Evolutionary conservation across 2,797 vertebrate species (phyloP).

Genomic region (Schizopygopsis malacanthus): DNA sequence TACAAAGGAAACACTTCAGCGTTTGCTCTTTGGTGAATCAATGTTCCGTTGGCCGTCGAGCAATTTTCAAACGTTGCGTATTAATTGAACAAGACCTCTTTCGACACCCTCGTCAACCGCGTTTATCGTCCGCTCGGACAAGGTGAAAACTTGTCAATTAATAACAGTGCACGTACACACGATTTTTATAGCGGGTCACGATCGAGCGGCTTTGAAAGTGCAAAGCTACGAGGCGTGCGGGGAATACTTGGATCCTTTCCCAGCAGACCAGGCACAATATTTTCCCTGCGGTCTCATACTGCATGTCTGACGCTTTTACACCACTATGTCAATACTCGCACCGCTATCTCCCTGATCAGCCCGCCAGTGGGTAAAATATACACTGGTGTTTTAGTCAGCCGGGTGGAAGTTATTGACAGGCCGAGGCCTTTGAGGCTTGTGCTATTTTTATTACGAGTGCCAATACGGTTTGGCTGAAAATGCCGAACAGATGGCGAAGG

Average conservation of each 20-base stretch:
- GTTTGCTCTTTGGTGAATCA: constrained; percentile 53
- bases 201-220: constrained; percentile 37
- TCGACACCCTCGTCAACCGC: constrained; percentile 43
- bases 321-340: constrained; percentile 68
- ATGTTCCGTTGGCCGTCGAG: constrained; percentile 50
- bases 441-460: constrained; percentile 70
- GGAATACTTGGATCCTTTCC: constrained; percentile 64
- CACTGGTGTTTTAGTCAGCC: constrained; percentile 54
- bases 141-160: constrained; percentile 52
- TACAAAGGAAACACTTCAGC: constrained; percentile 57
- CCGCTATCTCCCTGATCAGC: constrained; percentile 61
- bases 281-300: constrained; percentile 72
- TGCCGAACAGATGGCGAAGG: constrained; percentile 80
- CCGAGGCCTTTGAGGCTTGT: constrained; percentile 63
- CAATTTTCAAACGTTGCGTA: background rate
- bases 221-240: constrained; percentile 48
- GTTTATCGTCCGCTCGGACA: constrained; percentile 33
- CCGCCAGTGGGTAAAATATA: constrained; percentile 62
- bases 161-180: constrained; percentile 22
- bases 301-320: constrained; percentile 68
- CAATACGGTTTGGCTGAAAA: constrained; percentile 78
- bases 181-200: constrained; percentile 44
- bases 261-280: constrained; percentile 64
- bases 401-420: constrained; percentile 73
- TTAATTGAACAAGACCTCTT: constrained; percentile 50